A percentile compares a stretch with the other conserved stretches of the same genome.
Evolutionary conservation across 1,140 invertebrate genomes (phyloP).

Genomic region (Atta cephalotes): DNA sequence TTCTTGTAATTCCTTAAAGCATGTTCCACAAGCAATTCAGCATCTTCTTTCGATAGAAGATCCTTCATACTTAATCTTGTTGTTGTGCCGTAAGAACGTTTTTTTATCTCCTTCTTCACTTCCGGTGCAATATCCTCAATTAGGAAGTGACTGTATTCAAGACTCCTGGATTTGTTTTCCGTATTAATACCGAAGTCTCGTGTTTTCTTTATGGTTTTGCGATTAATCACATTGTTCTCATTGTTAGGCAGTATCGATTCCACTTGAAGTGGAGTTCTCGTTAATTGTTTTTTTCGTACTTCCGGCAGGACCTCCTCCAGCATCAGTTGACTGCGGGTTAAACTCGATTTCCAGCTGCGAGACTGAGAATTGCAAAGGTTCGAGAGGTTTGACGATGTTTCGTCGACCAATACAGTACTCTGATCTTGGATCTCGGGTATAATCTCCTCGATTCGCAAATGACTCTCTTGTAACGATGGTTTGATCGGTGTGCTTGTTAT

Average conservation of each 20-base stretch:
- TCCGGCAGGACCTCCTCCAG: constrained; percentile 62
- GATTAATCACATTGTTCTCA: constrained; percentile 21
- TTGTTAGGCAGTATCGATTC: constrained; percentile 66
- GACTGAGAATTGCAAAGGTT: constrained; percentile 45
- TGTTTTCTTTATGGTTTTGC: constrained; percentile 23
- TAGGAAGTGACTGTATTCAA: constrained; percentile 64
- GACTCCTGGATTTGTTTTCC: constrained; percentile 48
- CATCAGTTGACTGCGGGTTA: constrained; percentile 52
- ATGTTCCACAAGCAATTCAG: constrained; percentile 73
- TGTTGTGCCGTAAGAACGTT: constrained; percentile 67
- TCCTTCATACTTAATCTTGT: constrained; percentile 78
- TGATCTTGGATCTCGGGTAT: constrained; percentile 63
- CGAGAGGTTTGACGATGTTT: constrained; percentile 17
- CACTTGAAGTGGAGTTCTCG: constrained; percentile 55
- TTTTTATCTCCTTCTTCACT: constrained; percentile 52
- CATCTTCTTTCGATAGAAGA: constrained; percentile 75
- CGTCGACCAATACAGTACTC: constrained; percentile 12
- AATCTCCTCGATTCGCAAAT: constrained; percentile 69
- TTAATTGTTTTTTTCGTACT: constrained; percentile 54
- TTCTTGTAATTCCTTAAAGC: constrained; percentile 76
- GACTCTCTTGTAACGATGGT: constrained; percentile 59
- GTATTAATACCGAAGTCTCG: constrained; percentile 73
- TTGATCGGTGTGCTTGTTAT: constrained; percentile 80
- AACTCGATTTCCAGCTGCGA: constrained; percentile 53
- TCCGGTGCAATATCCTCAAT: constrained; percentile 74